Conservation (phyloP, 92 coral and sea anemone species). For the Zoanthus sociatus region DNA sequence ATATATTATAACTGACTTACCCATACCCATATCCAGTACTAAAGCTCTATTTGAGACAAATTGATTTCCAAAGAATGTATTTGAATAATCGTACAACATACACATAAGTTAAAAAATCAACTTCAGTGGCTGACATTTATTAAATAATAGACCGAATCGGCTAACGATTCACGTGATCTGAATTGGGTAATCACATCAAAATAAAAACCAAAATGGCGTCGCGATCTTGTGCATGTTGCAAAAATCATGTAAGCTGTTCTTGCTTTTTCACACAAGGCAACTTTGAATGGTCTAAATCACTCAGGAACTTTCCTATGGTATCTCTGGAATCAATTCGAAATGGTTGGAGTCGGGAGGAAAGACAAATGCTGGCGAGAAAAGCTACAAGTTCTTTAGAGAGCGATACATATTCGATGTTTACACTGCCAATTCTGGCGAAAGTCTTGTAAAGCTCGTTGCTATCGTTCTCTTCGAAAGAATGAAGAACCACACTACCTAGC, state of each 20-base stretch:
- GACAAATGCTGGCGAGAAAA: too few species aligned
- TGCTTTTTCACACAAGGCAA: conserved; percentile 1
- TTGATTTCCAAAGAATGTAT: too few species aligned
- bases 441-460: conserved; percentile 37
- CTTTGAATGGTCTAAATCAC: conserved; percentile 6
- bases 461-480: conserved; percentile 43
- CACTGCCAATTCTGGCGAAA: neutral
- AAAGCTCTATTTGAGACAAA: too few species aligned
- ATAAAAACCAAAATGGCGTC: conserved; percentile 14
- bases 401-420: too few species aligned
- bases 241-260: conserved; percentile 34
- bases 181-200: neutral
- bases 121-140: too few species aligned
- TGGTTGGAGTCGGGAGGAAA: neutral
- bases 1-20: too few species aligned
- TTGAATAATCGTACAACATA: too few species aligned
- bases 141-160: conserved; percentile 56
- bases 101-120: too few species aligned
- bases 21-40: too few species aligned
- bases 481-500: conserved; percentile 62
- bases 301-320: neutral
- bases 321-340: conserved; percentile 15
- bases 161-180: conserved; percentile 60
- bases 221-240: conserved; percentile 35
- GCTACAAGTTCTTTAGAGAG: too few species aligned